Evolutionary conservation across 2,797 vertebrate genomes (phyloP).

Genomic region (Hypotaenidia okinawae): DNA sequence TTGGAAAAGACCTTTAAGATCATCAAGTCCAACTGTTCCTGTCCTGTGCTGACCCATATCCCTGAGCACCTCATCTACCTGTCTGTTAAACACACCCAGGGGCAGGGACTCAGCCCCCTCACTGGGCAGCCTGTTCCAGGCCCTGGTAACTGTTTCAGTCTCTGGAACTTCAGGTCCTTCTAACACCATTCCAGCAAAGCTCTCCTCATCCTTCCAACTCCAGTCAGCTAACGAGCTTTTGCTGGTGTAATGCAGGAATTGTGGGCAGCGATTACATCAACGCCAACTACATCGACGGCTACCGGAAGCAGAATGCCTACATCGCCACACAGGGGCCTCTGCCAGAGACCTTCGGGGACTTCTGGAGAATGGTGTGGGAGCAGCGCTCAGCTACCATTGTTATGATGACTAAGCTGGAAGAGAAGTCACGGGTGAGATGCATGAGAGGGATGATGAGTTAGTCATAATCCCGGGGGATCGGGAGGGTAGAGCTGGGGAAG

Average conservation of each 20-base stretch:
- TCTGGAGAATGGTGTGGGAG: constrained; percentile 99
- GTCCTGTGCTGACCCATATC: too few relatives aligned
- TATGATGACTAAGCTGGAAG: constrained; percentile 98
- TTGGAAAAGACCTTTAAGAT: too few relatives aligned
- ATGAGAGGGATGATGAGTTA: background rate
- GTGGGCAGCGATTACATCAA: constrained; percentile 97
- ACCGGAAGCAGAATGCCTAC: constrained; percentile 97
- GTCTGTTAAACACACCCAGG: too few relatives aligned
- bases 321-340: constrained; percentile 96
- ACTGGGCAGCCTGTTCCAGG: too few relatives aligned
- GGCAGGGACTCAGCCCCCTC: too few relatives aligned
- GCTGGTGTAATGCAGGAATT: constrained; percentile 79
- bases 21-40: too few relatives aligned
- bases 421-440: constrained; percentile 91
- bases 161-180: background rate
- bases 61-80: too few relatives aligned
- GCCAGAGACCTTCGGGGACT: constrained; percentile 96
- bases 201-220: background rate
- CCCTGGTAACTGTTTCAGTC: too few relatives aligned
- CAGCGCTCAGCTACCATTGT: constrained; percentile 95
- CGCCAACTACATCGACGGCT: constrained; percentile 97
- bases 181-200: background rate
- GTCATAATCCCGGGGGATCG: background rate
- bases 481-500: background rate
- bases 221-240: background rate